Evolutionary conservation across 2,888 invertebrate species (phyloP), one percentile per base, ranked within the genome.

Genomic region (Nomada fucata): DNA sequence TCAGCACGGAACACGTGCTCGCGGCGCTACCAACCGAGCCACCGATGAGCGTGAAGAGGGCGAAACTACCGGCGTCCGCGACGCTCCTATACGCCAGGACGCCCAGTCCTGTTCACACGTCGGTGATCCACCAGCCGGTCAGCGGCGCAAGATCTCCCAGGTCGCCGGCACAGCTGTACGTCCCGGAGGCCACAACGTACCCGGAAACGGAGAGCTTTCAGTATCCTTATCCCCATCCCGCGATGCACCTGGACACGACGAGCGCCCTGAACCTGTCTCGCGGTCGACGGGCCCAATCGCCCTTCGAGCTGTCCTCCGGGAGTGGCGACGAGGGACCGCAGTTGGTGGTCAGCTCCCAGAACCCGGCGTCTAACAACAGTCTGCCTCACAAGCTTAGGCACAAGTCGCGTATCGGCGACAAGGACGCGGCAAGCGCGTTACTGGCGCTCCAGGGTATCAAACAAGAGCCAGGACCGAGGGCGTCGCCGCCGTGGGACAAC

Each of bases 351-450:
- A 91, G 94, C 76, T 94, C 95, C 79, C 95, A 94, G 86, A 93
- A 93, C 57, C 83, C 89, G 2, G 96, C 96, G 83, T 94, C 96
- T 52, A 96, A 97, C 94, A 97, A 97, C 92, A 96, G 97, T 90
- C 95, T 98, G 92, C 98, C 98, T 2, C 96, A 98, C 89, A 98
- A 98, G 93, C 95, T 98, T 86, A 96, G 98, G 92, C 98, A 98
- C 95, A 98, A 98, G 94, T 97, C 97, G 53, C 97, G 98, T 92
- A 95, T 98, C 82, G 97, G 97, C 13, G 98, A 98, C 92, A 97
- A 97, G 93, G 98, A 98, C 92, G 97, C 97, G 13, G 97, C 97
- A 77, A 96, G 95, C 79, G 97, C 97, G 18, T 95, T 97, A 76
- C 95, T 97, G n/a, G 96, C 97, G 57, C 95, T 97, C 63, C 97